These are phyloP conservation scores for Embidobia sp. DNA, from an alignment of 2,888 invertebrate genomes.

Conservation along the genomic window DNA sequence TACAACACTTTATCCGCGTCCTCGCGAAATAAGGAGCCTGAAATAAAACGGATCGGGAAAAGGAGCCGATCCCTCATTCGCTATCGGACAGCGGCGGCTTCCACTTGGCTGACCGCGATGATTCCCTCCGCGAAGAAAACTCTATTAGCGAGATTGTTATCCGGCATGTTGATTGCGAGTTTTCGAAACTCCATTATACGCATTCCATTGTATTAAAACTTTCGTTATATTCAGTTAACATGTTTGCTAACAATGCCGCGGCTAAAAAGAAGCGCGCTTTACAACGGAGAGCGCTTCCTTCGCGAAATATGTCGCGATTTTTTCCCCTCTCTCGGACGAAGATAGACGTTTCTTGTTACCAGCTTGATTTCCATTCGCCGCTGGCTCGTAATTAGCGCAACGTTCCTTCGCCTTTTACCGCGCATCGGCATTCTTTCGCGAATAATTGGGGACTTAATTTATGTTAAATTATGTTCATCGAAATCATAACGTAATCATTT, in stretches of 20 bases:
- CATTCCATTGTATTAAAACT: slow-evolving; percentile 35
- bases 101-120: background rate
- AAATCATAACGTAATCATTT: slow-evolving; percentile 28
- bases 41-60: slow-evolving; percentile 37
- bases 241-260: slow-evolving; percentile 17
- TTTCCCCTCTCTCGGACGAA: too few species aligned
- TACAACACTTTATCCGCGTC: slow-evolving; percentile 53
- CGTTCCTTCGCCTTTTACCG: too few species aligned
- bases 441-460: slow-evolving; percentile 20
- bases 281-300: too few species aligned
- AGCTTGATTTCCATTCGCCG: too few species aligned
- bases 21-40: slow-evolving; percentile 32
- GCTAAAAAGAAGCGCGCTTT: too few species aligned
- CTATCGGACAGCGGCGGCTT: background rate
- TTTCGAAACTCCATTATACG: slow-evolving; percentile 28
- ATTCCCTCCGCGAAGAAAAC: background rate
- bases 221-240: slow-evolving; percentile 19
- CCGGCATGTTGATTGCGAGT: slow-evolving; percentile 21
- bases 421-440: slow-evolving; percentile 7
- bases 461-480: slow-evolving; percentile 27
- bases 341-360: too few species aligned
- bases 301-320: too few species aligned
- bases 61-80: slow-evolving; percentile 14
- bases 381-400: background rate
- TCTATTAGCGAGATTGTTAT: slow-evolving; percentile 21